Base-by-base conservation (phyloP, 2,888 invertebrate species). In the Noctuana brunneofusca region DNA sequence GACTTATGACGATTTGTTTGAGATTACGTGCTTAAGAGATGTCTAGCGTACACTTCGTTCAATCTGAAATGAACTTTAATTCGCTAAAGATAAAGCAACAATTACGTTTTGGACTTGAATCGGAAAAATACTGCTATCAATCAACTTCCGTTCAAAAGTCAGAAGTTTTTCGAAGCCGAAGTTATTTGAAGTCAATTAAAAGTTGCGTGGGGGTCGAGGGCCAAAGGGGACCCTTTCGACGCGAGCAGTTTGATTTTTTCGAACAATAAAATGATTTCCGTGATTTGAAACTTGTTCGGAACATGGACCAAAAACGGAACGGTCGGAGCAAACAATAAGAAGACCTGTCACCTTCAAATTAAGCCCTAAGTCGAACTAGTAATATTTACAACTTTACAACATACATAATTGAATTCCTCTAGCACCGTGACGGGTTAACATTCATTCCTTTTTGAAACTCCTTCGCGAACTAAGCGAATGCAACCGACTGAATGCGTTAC, bases 111-210 rank as follows among this genome's bases (percentile, higher is more conserved):
- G 14, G 6, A 16, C n/a, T 16, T 16, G 16, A 41, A 41, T 16
- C 16, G 41, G 9, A 41, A 18, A 41, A 12, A 38, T 6, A n/a
- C 24, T 24, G 41, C 41, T 30, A n/a, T 41, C 41, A 16, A 41
- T 41, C 41, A 41, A 41, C 16, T 41, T 16, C 41, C 16, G 41
- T 41, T 41, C 41, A 41, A 41, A 41, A 41, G 16, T 16, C 38
- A 41, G 41, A 41, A 41, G 41, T 16, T 41, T 16, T 16, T 16
- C 16, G 41, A 16, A 41, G 41, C 14, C 14, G 14, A 38, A 38
- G 14, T 38, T 38, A 38, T 38, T 38, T 38, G 14, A 38, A 38
- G 38, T 43, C 43, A 43, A 43, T 43, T 43, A 43, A 43, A 43
- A 43, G 43, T 43, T 43, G 43, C 43, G 43, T 43, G 18, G 14